Conservation (phyloP, 2,888 invertebrate genomes). For the Osmoderma eremita region DNA sequence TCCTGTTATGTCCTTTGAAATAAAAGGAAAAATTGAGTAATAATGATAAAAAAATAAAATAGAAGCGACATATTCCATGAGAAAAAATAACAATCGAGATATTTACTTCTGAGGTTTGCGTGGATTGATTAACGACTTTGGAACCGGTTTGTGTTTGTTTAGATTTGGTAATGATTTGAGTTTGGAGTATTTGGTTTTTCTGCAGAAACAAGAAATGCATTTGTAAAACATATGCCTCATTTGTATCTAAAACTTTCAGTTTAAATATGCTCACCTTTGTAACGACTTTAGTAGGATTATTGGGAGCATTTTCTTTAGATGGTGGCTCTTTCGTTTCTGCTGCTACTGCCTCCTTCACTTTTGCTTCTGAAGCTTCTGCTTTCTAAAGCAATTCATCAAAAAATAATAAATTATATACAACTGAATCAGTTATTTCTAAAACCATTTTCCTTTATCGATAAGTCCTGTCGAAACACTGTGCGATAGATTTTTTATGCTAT, state of each 20-base stretch:
- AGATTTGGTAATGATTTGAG: constrained; percentile 1
- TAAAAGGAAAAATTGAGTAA: not conserved
- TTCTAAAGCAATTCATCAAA: not conserved
- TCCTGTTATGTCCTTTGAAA: constrained; percentile 10
- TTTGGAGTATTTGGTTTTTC: constrained; percentile 20
- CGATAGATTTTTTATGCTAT: no score
- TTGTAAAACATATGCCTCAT: no score
- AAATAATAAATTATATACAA: no score
- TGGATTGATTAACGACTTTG: not conserved
- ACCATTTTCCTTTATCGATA: no score
- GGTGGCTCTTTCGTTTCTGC: not conserved
- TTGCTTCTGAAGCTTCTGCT: not conserved
- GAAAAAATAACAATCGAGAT: not conserved
- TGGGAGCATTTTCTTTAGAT: not conserved
- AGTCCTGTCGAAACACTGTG: no score
- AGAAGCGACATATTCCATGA: not conserved
- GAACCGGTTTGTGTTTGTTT: constrained; percentile 17
- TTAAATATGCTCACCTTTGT: no score
- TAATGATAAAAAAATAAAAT: not conserved
- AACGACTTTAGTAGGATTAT: no score
- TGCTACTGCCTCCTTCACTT: not conserved
- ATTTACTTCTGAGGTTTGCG: constrained; percentile 22
- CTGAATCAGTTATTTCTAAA: no score
- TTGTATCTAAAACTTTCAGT: no score
- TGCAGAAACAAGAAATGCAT: not conserved